A percentile compares a stretch with the other conserved stretches of the same genome.
phyloP scores from a whole-genome alignment of 1,140 invertebrate species.

The Cherax destructor region DNA sequence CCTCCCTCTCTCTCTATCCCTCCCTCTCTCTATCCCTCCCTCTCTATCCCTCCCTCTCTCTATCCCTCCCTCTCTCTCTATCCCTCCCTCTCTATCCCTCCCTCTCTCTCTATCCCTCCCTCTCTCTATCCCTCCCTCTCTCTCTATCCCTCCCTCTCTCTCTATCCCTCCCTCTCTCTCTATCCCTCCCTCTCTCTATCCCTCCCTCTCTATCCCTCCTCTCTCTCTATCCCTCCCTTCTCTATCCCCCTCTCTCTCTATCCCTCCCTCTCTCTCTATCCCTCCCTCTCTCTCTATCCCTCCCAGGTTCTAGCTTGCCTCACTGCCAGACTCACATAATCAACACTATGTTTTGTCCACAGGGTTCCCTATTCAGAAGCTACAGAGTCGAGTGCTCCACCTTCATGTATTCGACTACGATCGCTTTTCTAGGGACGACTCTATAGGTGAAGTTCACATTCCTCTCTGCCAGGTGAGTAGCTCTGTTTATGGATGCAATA shows the following conservation, averaged over 20 bases:
- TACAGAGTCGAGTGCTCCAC: slow-evolving; percentile 93
- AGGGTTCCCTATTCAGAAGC: slow-evolving; percentile 94
- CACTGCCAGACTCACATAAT: no score
- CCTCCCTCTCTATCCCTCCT: neutral
- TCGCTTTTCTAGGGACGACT: slow-evolving; percentile 95
- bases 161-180: neutral
- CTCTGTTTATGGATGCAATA: neutral
- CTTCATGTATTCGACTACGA: slow-evolving; percentile 97
- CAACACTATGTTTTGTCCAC: slow-evolving; percentile 63
- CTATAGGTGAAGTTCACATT: slow-evolving; percentile 96
- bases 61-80: neutral
- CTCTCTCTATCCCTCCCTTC: neutral
- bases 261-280: slow-evolving; percentile 10
- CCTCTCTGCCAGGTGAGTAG: slow-evolving; percentile 90
- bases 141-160: neutral
- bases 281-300: neutral
- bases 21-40: neutral
- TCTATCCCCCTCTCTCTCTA: neutral
- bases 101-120: slow-evolving; percentile 10
- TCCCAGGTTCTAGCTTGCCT: neutral
- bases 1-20: neutral
- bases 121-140: no score
- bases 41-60: no score
- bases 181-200: neutral
- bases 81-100: neutral